Evolutionary conservation across 2,113 vertebrate genomes (phyloP).

Genomic region (Cygnus atratus): DNA sequence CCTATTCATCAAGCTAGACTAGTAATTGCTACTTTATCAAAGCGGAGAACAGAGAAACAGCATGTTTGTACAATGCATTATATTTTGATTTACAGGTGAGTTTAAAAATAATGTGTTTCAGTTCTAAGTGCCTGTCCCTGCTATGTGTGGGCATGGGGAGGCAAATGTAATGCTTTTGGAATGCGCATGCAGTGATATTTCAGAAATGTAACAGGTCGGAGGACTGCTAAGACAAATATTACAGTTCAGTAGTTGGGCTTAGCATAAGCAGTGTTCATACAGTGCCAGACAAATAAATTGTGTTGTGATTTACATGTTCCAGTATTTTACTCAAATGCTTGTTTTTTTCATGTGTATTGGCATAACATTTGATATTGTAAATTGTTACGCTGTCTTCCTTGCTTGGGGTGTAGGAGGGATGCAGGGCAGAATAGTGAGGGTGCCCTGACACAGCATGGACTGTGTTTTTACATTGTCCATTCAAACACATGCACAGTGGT

Average conservation of each 20-base stretch:
- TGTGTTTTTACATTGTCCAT: neutral
- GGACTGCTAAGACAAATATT: neutral
- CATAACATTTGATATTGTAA: neutral
- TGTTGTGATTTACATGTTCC: neutral
- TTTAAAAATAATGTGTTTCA: neutral
- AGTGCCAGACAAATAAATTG: neutral
- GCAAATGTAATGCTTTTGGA: neutral
- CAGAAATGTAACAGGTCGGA: neutral
- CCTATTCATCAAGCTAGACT: neutral
- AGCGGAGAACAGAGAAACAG: neutral
- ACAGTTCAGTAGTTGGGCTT: neutral
- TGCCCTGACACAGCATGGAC: neutral
- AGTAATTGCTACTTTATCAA: neutral
- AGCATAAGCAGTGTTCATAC: neutral
- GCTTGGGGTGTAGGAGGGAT: neutral
- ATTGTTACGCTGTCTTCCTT: neutral
- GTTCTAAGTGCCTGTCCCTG: neutral
- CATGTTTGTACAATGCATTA: neutral
- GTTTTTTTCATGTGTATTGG: neutral
- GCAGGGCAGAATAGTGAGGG: too few species aligned
- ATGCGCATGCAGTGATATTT: neutral
- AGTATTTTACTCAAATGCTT: neutral
- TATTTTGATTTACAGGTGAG: constrained; percentile 12
- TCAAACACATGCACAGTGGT: neutral
- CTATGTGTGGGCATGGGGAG: neutral